Evolutionary conservation across 2,113 vertebrate species (phyloP), one percentile per base, ranked within the genome.

Genomic region (Equus przewalskii): DNA sequence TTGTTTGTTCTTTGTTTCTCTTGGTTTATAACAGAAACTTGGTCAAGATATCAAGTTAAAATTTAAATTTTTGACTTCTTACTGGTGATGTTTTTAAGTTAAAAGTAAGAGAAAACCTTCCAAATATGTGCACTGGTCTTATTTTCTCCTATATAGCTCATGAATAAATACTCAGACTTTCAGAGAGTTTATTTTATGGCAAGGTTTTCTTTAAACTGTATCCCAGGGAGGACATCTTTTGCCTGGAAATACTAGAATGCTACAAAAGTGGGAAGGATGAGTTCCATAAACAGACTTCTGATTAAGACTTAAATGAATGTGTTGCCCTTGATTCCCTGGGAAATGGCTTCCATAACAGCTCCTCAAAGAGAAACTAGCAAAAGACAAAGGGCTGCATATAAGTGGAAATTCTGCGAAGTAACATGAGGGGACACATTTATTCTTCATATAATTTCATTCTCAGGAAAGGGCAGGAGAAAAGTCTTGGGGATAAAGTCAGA

Each of bases 161-260:
- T 75, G 49, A 21, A n/a, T 60, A n/a, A 89, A 92, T 54, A 81
- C 24, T 88, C 24, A 75, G n/a, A 81, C 21, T 92, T 70, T 7
- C 15, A 44, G 70, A 28, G 26, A 87, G 30, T 82, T 95, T 83
- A 56, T 54, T 97, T 87, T 56, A 69, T 36, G 19, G 41, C 18
- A 94, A 72, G 26, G 72, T 64, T 90, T 89, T 94, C 64, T 89
- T 90, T 86, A 18, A 82, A 58, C 41, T 69, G 44, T 91, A 76
- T 87, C 22, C 41, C 70, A 89, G 44, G 3, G 49, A 96, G 44
- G 30, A 49, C 2, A 58, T 26, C 33, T 76, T 86, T 96, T 36
- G 46, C 33, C 60, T 91, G 8, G 19, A 79, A 91, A 64, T 19
- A 58, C 16, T 46, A 69, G 56, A 81, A 80, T 60, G 51, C 41